These are phyloP conservation scores for Electrona antarctica DNA, from an alignment of 2,113 vertebrate species.

Conservation along the genomic window DNA sequence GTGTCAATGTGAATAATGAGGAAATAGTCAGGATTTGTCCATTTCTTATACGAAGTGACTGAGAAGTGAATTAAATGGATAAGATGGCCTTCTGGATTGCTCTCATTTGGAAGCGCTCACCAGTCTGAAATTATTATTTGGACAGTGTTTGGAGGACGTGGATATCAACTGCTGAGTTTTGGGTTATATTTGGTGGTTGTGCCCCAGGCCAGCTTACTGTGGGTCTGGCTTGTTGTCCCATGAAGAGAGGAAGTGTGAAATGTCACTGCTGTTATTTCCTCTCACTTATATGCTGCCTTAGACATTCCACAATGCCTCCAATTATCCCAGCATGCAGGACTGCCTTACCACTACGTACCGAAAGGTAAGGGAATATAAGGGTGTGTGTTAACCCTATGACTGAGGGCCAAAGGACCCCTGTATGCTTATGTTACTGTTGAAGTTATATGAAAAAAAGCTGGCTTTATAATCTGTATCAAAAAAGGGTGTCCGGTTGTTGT, in stretches of 20 bases:
- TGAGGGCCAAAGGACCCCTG: background rate
- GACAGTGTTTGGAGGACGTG: background rate
- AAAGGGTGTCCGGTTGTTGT: slow-evolving; percentile 23
- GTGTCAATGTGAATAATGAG: slow-evolving; percentile 17
- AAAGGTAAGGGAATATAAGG: background rate
- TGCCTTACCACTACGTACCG: slow-evolving; percentile 48
- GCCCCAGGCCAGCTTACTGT: slow-evolving; percentile 8
- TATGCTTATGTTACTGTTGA: slow-evolving; percentile 22
- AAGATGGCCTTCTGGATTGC: background rate
- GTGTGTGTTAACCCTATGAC: background rate
- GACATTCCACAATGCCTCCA: slow-evolving; percentile 39
- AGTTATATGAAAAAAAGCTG: slow-evolving; percentile 10
- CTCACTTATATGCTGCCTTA: slow-evolving; percentile 59
- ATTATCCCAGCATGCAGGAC: slow-evolving; percentile 68
- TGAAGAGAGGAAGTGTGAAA: slow-evolving; percentile 9
- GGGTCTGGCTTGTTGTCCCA: background rate
- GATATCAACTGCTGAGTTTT: background rate
- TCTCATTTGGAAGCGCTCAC: background rate
- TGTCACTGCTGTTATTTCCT: slow-evolving; percentile 29
- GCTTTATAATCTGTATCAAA: slow-evolving; percentile 28
- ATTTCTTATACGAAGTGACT: background rate
- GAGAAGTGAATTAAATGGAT: background rate
- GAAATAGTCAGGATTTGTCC: background rate
- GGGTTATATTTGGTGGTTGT: slow-evolving; percentile 14
- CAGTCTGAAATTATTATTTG: background rate